A percentile compares a stretch with the other conserved stretches of the same genome.
Evolutionary conservation across 2,888 invertebrate genomes (phyloP).

Genomic region (Troides oblongomaculatus): DNA sequence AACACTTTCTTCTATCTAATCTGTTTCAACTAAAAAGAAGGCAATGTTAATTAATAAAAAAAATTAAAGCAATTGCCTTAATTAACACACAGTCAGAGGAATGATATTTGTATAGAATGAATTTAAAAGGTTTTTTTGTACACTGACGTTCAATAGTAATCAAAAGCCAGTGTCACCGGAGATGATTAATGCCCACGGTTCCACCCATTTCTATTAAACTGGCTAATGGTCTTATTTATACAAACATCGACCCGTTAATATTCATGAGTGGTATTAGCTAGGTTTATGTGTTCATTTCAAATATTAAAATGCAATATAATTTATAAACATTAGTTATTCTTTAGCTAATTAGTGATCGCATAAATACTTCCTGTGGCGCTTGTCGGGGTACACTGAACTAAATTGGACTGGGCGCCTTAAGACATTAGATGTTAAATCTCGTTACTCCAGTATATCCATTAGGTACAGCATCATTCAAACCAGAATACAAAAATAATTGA

Average conservation of each 20-base stretch:
- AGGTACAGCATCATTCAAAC: too few species aligned
- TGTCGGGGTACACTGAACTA: too few species aligned
- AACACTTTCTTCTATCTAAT: too few species aligned
- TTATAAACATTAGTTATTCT: not conserved
- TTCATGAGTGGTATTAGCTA: not conserved
- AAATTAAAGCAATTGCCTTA: not conserved
- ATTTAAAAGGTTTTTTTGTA: slow-evolving; percentile 19
- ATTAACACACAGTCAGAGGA: slow-evolving; percentile 3
- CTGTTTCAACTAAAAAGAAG: not conserved
- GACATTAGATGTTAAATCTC: too few species aligned
- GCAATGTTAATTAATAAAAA: not conserved
- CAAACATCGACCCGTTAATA: slow-evolving; percentile 11
- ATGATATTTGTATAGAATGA: slow-evolving; percentile 14
- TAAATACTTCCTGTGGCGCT: too few species aligned
- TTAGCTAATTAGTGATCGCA: not conserved
- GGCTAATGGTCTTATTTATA: slow-evolving; percentile 18
- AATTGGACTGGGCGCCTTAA: too few species aligned
- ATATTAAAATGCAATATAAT: not conserved
- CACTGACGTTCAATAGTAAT: slow-evolving; percentile 22
- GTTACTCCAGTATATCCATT: too few species aligned
- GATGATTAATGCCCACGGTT: slow-evolving; percentile 24
- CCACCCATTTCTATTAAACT: slow-evolving; percentile 24
- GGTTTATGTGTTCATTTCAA: not conserved
- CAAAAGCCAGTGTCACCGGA: slow-evolving; percentile 24
- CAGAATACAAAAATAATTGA: too few species aligned